Evolutionary conservation across 2,888 invertebrate species (phyloP), one percentile per base, ranked within the genome.

Genomic region (Agelastica alni): DNA sequence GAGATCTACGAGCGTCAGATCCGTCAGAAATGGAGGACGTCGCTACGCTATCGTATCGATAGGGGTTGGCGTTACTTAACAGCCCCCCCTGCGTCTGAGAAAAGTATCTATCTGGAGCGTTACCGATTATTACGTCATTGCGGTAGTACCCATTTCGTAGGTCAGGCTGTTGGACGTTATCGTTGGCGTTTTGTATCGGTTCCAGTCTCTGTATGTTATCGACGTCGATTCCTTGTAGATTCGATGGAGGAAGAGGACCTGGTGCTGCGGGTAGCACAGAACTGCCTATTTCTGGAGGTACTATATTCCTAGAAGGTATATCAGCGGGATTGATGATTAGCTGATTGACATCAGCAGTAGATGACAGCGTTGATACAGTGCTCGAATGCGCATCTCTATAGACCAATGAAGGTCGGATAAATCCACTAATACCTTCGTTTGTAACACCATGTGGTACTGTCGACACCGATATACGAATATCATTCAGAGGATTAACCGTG

Each of bases 281-380:
- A 41, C 54, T 41, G 3, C 49, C 44, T 13, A 62, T 60, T 48
- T 62, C 63, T 14, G 62, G 62, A n/a, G 61, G 62, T 49, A 63
- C 47, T n/a, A 62, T 60, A 34, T 63, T 62, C n/a, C 20, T 31
- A n/a, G 45, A 44, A 9, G 13, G 34, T 22, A 45, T 39, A 7
- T 3, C 26, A 26, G 26, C 7, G 9, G 3, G 26, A 26, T 7
- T 26, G n/a, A n/a, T n/a, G n/a, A n/a, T n/a, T n/a, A n/a, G n/a
- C n/a, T n/a, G n/a, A n/a, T n/a, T n/a, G n/a, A n/a, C n/a, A n/a
- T n/a, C n/a, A n/a, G n/a, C n/a, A n/a, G n/a, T n/a, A 30, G 44
- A 51, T 9, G 13, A 14, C 13, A 30, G 17, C 17, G 37, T 16
- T 3, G n/a, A 1, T 17, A 7, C 2, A 6, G 37, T 39, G 12